These are phyloP conservation scores for Drosophila melanica DNA, from an alignment of 1,140 invertebrate genomes.

Conservation along the genomic window DNA sequence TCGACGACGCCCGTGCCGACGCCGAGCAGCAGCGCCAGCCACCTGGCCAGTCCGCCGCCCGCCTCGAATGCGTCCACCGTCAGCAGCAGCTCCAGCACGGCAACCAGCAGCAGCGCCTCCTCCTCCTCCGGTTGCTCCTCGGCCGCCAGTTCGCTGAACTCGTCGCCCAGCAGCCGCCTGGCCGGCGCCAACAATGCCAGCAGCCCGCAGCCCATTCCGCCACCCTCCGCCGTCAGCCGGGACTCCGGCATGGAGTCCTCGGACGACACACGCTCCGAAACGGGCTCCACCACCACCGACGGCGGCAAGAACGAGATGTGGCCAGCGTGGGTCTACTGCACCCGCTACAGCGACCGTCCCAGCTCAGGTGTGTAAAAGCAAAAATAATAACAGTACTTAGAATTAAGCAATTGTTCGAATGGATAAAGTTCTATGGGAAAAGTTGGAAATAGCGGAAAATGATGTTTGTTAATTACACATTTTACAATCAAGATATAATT, in stretches of 20 bases:
- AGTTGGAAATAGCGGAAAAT: too few species aligned
- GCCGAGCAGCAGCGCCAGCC: constrained; percentile 67
- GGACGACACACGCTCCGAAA: constrained; percentile 82
- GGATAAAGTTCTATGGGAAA: too few species aligned
- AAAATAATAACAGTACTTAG: too few species aligned
- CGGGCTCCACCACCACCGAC: constrained; percentile 82
- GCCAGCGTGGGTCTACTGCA: constrained; percentile 99
- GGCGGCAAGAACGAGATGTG: constrained; percentile 86
- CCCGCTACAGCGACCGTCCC: constrained; percentile 97
- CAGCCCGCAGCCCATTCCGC: constrained; percentile 80
- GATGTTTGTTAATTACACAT: too few species aligned
- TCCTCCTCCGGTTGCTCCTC: constrained; percentile 77
- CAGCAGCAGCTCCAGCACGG: constrained; percentile 54
- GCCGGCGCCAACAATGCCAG: constrained; percentile 57
- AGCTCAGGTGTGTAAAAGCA: constrained; percentile 92
- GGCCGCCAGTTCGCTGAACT: constrained; percentile 73
- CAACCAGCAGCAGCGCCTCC: constrained; percentile 44
- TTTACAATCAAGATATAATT: too few species aligned
- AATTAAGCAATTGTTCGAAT: too few species aligned
- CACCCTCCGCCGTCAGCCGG: constrained; percentile 75
- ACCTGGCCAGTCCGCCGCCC: constrained; percentile 70
- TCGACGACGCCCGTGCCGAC: constrained; percentile 29
- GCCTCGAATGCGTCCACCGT: constrained; percentile 76
- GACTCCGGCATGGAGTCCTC: constrained; percentile 83
- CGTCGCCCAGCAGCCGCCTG: constrained; percentile 70